phyloP scores from a whole-genome alignment of 2,113 vertebrate genomes.

The Leptodactylus fuscus region DNA sequence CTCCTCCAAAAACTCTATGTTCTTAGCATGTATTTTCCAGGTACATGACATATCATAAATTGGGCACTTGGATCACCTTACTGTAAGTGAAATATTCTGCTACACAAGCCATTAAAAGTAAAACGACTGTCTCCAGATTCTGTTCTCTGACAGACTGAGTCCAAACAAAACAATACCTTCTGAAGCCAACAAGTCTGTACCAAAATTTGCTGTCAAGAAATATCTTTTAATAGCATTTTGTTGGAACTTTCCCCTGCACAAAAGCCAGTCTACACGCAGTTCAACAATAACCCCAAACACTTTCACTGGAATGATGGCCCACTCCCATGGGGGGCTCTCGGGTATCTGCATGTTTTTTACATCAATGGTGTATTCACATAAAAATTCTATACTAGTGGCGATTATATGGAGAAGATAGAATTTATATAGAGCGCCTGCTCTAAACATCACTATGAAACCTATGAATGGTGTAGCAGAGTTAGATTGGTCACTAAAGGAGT shows the following conservation, averaged over 20 bases:
- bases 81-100: slow-evolving; percentile 53
- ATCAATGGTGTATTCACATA: slow-evolving; percentile 18
- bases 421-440: background rate
- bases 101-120: slow-evolving; percentile 51
- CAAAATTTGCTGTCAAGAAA: slow-evolving; percentile 55
- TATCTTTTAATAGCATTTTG: slow-evolving; percentile 56
- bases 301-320: slow-evolving; percentile 32
- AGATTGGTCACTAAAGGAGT: background rate
- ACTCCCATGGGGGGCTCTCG: background rate
- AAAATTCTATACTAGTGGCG: background rate
- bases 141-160: slow-evolving; percentile 50
- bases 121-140: slow-evolving; percentile 54
- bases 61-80: slow-evolving; percentile 55
- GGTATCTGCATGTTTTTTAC: slow-evolving; percentile 36
- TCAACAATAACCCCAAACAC: slow-evolving; percentile 46
- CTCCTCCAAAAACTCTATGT: slow-evolving; percentile 41
- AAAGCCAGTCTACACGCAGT: slow-evolving; percentile 13
- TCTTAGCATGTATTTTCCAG: slow-evolving; percentile 56
- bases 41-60: slow-evolving; percentile 58
- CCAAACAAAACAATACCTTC: slow-evolving; percentile 56
- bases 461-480: background rate
- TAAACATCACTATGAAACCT: background rate
- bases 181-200: slow-evolving; percentile 55
- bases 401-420: background rate
- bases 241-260: slow-evolving; percentile 44